Evolutionary conservation across 2,797 vertebrate genomes (phyloP), one percentile per base, ranked within the genome.

Genomic region (Melanotaenia nigrans): DNA sequence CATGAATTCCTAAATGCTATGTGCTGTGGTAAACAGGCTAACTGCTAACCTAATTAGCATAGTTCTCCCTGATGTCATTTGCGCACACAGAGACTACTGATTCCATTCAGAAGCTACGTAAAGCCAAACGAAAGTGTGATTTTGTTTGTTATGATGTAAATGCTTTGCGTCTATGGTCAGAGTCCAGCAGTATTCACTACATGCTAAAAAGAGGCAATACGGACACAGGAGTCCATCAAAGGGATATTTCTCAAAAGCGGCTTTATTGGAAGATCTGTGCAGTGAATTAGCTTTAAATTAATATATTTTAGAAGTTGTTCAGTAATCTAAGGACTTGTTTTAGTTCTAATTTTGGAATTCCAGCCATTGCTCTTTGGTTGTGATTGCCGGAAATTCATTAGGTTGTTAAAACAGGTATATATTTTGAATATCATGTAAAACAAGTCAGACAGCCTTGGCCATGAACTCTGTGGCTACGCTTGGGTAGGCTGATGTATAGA

Each of bases 31-130:
- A 86, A 79, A 64, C 80, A 76, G 82, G 80, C 73, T 83, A 83
- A 76, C 78, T 30, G 61, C 62, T 85, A 82, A 83, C 78, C 78
- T 79, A 82, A 83, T 85, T 85, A 85, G 72, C 61, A 12, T n/a
- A 33, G 45, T 73, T 62, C 77, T 82, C 76, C 76, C 81, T 79
- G 71, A 75, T 79, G 76, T 77, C 80, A 71, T 72, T 85, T 69
- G 42, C 56, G 73, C 66, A 84, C 83, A 73, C 73, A 33, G 38
- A 71, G 36, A 65, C 33, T 66, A 60, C 73, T 75, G 62, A 78
- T 84, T 79, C 77, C 71, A 75, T 75, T 25, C 68, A 75, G 68
- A 63, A 38, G 57, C 28, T 57, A 58, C 68, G 61, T 57, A 45
- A 54, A 73, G 71, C 36, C 55, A 12, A 28, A 33, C 24, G 25